Base-by-base conservation (phyloP, 2,113 vertebrate species). In the Mungos mungo region DNA sequence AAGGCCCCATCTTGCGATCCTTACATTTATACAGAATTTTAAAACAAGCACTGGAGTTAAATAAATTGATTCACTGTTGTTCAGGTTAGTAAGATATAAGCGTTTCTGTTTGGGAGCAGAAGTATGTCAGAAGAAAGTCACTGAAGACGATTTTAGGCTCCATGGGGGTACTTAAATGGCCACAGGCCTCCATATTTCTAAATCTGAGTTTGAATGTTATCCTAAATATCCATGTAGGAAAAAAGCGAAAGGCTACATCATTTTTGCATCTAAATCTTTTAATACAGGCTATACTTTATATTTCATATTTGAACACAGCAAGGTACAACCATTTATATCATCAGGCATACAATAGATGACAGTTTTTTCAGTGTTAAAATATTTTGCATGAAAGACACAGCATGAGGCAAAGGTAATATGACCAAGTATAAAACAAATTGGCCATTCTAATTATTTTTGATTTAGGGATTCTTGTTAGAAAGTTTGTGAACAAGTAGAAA, bases 331-430 rank as follows among this genome's bases (percentile, higher is more conserved):
- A 80, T 29, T 45, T 65, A 18, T 33, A 29, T 54, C 25, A 65
- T 47, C 35, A 52, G 29, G 8, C 38, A 68, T 72, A 29, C 13
- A 72, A 54, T 16, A 87, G 87, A 23, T 41, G 33, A 77, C 29
- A 41, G 3, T 71, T 25, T 72, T 68, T 83, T 80, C 92, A 74
- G 7, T 68, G 35, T 88, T 72, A 79, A 57, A 88, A 85, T 81
- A 91, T 77, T 96, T 93, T 94, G 13, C 76, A 80, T 87, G 74
- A 88, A 93, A 71, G 65, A 72, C 52, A 41, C 12, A 80, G 13
- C 47, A 3, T 81, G 65, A 72, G 38, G 35, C 74, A 86, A 96
- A 47, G 12, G 5, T 69, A 8, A 91, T 16, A 71, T 52, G 47
- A 88, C 60, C 71, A 95, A 94, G 86, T 4, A 45, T 92, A 47